These are phyloP conservation scores for Dicyrtoma fusca DNA, from an alignment of 2,888 invertebrate species.

Conservation along the genomic window DNA sequence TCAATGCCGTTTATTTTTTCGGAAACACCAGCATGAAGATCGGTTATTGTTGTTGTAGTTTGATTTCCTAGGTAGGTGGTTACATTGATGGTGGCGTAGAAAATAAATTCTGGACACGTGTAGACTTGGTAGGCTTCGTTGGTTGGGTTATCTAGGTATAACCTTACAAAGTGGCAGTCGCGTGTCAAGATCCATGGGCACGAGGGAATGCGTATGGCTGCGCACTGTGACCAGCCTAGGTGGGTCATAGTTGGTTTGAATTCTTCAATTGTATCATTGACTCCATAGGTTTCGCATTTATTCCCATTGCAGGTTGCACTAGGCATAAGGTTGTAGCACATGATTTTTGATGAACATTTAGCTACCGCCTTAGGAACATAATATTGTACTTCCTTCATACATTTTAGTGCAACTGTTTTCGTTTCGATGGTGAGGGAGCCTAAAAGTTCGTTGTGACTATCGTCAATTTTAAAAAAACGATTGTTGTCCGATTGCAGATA, in stretches of 20 bases:
- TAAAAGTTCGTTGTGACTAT: neutral
- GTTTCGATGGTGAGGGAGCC: constrained; percentile 1
- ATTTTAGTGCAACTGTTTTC: neutral
- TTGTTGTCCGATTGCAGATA: neutral
- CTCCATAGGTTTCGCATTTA: neutral
- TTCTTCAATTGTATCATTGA: neutral
- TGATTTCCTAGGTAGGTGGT: neutral
- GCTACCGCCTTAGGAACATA: neutral
- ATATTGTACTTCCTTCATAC: neutral
- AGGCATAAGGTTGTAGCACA: neutral
- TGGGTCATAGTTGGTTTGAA: neutral
- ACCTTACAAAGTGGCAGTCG: neutral
- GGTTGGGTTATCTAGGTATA: neutral
- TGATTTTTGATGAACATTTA: neutral
- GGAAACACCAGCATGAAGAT: neutral
- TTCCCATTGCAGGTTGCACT: neutral
- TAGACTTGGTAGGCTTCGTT: neutral
- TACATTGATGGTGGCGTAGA: neutral
- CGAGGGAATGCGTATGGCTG: neutral
- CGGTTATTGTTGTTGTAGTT: too few species aligned
- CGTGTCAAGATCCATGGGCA: neutral
- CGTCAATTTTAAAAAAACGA: neutral
- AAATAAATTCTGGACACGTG: neutral
- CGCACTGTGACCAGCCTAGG: neutral
- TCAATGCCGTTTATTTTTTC: neutral